Conservation (phyloP, 2,888 invertebrate genomes). For the Mactromeris polynyma region DNA sequence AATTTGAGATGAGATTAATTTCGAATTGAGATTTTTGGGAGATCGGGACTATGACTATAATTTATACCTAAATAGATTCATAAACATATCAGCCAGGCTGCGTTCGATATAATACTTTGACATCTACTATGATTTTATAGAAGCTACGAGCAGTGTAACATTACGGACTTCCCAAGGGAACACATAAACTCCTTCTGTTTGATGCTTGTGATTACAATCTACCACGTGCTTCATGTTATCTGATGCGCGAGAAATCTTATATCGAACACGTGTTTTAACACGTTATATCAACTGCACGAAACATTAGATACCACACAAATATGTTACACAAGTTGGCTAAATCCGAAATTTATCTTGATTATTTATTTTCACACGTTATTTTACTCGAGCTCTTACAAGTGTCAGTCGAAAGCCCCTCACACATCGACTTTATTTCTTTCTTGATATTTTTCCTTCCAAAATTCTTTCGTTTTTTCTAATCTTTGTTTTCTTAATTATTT, state of each 20-base stretch:
- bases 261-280: conserved; percentile 14
- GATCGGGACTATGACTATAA: too few species aligned
- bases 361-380: conserved; percentile 8
- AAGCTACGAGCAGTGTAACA: too few species aligned
- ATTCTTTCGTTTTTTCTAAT: too few species aligned
- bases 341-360: neutral
- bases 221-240: conserved; percentile 10
- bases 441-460: neutral
- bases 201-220: neutral
- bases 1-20: too few species aligned
- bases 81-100: too few species aligned
- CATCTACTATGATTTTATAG: too few species aligned
- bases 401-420: neutral
- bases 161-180: neutral
- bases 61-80: too few species aligned
- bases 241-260: conserved; percentile 8
- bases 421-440: neutral
- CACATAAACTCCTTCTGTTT: neutral
- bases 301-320: neutral
- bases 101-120: too few species aligned
- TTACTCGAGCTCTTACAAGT: neutral
- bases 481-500: too few species aligned
- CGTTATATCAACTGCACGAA: neutral
- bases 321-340: neutral
- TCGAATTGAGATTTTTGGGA: too few species aligned